These are phyloP conservation scores for Autographa gamma DNA, from an alignment of 2,888 invertebrate species.

Conservation along the genomic window DNA sequence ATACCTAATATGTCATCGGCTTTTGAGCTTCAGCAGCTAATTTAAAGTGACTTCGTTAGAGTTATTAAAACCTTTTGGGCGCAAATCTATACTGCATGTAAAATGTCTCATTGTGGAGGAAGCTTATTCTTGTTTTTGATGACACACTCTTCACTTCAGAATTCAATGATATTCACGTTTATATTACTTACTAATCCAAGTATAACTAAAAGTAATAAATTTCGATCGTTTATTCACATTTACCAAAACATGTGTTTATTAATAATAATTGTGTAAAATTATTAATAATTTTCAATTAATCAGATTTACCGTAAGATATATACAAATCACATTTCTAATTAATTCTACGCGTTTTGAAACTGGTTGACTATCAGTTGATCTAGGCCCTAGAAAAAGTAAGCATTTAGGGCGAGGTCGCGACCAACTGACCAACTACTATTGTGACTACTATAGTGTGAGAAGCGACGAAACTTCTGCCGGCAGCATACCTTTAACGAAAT, in stretches of 20 bases:
- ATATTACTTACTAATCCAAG: too few species aligned
- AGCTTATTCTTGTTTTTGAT: too few species aligned
- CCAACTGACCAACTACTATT: conserved; percentile 4
- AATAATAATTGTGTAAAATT: too few species aligned
- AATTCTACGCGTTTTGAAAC: background rate
- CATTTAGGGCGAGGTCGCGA: conserved; percentile 1
- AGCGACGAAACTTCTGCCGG: background rate
- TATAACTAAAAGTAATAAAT: too few species aligned
- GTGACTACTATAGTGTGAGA: too few species aligned
- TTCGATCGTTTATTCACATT: too few species aligned
- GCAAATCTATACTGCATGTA: background rate
- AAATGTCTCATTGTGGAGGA: too few species aligned
- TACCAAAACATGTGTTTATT: too few species aligned
- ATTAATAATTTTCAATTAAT: too few species aligned
- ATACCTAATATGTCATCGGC: background rate
- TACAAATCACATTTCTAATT: background rate
- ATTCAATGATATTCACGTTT: too few species aligned
- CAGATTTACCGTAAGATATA: too few species aligned
- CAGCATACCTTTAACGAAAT: background rate
- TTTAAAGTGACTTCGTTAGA: background rate
- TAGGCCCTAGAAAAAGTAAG: background rate
- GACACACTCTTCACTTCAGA: too few species aligned
- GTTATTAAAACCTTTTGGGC: background rate
- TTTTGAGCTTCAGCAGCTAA: conserved; percentile 1
- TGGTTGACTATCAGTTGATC: background rate